Evolutionary conservation across 2,113 vertebrate genomes (phyloP), one percentile per base, ranked within the genome.

Genomic region (Dicerorhinus sumatrensis): DNA sequence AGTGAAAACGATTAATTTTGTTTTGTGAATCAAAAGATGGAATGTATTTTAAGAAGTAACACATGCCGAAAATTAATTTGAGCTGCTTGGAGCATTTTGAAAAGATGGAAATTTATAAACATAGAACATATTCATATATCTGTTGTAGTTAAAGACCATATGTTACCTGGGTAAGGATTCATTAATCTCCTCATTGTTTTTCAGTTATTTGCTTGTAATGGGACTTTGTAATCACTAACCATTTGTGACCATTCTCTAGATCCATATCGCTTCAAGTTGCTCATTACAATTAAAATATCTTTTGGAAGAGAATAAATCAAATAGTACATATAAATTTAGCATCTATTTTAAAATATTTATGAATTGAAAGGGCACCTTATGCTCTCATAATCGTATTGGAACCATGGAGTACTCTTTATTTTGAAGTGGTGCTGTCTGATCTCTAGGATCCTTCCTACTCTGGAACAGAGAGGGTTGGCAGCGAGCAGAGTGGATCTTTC

Each of bases 41-140:
- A 39, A 67, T 92, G 25, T 70, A 31, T 94, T 90, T 80, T 95
- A 95, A 91, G 67, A 87, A 84, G 86, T 54, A 89, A 91, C 62
- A 69, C 56, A 85, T 97, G 82, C 48, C 27, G 10, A 70, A 84
- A 94, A 96, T 87, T 91, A 89, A 95, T 96, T 70, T 91, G 93
- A 91, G 82, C 67, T 82, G 39, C 81, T 89, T 95, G 46, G 48
- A 89, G 82, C n/a, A 39, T 80, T 98, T 85, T 63, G 46, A 69
- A 73, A 88, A 93, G 75, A 82, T 92, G 93, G 51, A 82, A 91
- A 94, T 95, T 91, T 94, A 89, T 96, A 97, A 96, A 92, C 90
- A 96, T 16, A 85, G 56, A 58, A 42, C 27, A 91, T 7, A 79
- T 46, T 93, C 60, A 11, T 58, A 0, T 92, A 21, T 89, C 81